These are phyloP conservation scores for Rhamnusium bicolor DNA, from an alignment of 2,888 invertebrate genomes.

Conservation along the genomic window DNA sequence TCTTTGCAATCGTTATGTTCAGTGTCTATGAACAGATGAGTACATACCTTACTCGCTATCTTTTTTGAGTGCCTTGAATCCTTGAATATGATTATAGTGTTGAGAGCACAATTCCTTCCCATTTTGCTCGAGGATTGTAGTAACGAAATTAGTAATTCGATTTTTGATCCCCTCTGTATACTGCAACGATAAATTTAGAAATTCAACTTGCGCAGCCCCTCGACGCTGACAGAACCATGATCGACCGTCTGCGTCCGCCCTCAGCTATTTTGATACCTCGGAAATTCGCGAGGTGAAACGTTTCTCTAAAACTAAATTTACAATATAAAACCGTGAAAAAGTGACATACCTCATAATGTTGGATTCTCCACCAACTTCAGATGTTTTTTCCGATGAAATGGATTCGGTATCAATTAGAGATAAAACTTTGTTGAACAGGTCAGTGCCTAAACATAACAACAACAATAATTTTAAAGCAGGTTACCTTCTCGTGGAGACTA, in stretches of 20 bases:
- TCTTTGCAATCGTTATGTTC: too few relatives aligned
- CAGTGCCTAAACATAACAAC: constrained; percentile 60
- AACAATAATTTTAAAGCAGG: constrained; percentile 65
- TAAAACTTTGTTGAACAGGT: constrained; percentile 62
- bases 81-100: too few relatives aligned
- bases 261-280: not conserved
- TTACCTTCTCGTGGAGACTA: constrained; percentile 66
- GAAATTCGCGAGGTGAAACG: not conserved
- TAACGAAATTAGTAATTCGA: too few relatives aligned
- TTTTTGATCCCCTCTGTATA: not conserved
- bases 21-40: too few relatives aligned
- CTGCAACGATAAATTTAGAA: not conserved
- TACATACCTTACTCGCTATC: too few relatives aligned
- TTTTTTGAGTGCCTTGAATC: too few relatives aligned
- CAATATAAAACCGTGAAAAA: not conserved
- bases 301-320: not conserved
- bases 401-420: constrained; percentile 64
- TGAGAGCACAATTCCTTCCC: too few relatives aligned
- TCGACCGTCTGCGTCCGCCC: not conserved
- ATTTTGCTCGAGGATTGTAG: too few relatives aligned
- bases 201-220: not conserved
- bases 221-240: not conserved
- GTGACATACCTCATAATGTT: constrained; percentile 14
- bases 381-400: constrained; percentile 66
- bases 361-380: constrained; percentile 65